Evolutionary conservation across 2,113 vertebrate genomes (phyloP), one percentile per base, ranked within the genome.

Genomic region (Galeopterus variegatus): DNA sequence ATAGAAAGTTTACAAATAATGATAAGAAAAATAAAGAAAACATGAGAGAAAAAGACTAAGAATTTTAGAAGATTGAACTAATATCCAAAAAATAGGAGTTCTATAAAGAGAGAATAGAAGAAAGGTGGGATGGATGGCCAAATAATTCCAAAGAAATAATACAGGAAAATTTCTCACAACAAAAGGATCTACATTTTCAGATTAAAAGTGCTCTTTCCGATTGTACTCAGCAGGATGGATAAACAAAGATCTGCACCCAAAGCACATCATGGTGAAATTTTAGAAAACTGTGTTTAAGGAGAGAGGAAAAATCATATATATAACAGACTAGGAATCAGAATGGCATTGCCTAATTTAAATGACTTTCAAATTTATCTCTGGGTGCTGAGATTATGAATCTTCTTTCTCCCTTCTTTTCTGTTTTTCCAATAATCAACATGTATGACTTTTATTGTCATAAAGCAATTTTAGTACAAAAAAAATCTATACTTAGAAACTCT

Each of bases 391-490:
- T 56, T 50, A 64, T 41, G 26, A 41, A 26, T 36, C 15, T 80
- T 86, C 56, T 73, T 62, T 92, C 58, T 48, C 36, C 41, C 19
- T 70, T 69, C n/a, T 58, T 84, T 90, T 81, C 73, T 70, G 31
- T 28, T 48, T 96, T 93, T 77, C 28, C 76, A 85, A 6, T 24
- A 91, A 82, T 77, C 67, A 77, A 81, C 28, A 56, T 17, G 9
- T 3, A 52, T 64, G 28, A 84, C 19, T 88, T 95, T 72, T 76
- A 84, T 23, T 70, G 54, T 93, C 52, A 94, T 52, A 92, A 95
- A 88, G 56, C 50, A 86, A 56, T 62, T 93, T 91, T 80, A 87
- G 92, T 60, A 72, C 18, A 52, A 88, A 90, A 85, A 76, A 70
- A 52, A 77, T 73, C 67, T 54, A 52, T 54, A 50, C 48, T 79